phyloP scores from a whole-genome alignment of 2,888 invertebrate genomes.

The Epinotia bilunana region DNA sequence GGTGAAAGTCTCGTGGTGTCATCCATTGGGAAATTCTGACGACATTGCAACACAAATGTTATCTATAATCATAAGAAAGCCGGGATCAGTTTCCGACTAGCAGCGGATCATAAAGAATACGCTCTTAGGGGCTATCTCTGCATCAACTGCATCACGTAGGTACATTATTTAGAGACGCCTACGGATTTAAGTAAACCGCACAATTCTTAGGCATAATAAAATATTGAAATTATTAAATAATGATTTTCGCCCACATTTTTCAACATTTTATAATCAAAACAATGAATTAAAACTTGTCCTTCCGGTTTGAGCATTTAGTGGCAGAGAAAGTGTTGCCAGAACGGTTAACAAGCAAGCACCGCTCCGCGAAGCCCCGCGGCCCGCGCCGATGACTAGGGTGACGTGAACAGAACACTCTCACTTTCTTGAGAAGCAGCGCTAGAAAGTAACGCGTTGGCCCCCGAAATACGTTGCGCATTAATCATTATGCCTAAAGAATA shows the following conservation, averaged over 20 bases:
- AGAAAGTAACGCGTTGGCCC: conserved; percentile 53
- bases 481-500: conserved; percentile 14
- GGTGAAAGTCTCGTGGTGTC: conserved; percentile 25
- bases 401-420: conserved; percentile 53
- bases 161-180: neutral
- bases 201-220: neutral
- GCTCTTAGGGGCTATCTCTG: neutral
- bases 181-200: neutral
- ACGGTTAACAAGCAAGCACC: conserved; percentile 35
- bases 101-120: neutral
- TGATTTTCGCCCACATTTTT: too few species aligned
- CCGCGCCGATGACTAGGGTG: conserved; percentile 37
- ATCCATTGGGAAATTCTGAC: neutral
- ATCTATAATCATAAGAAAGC: neutral
- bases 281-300: neutral
- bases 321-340: conserved; percentile 42
- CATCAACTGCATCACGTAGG: neutral
- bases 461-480: conserved; percentile 37
- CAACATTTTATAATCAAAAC: neutral
- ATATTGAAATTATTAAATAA: neutral
- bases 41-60: conserved; percentile 1
- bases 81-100: neutral
- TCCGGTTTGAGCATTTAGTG: conserved; percentile 20
- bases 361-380: conserved; percentile 19
- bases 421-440: conserved; percentile 47